phyloP scores from a whole-genome alignment of 2,888 invertebrate species.

The Saturnia japonica region DNA sequence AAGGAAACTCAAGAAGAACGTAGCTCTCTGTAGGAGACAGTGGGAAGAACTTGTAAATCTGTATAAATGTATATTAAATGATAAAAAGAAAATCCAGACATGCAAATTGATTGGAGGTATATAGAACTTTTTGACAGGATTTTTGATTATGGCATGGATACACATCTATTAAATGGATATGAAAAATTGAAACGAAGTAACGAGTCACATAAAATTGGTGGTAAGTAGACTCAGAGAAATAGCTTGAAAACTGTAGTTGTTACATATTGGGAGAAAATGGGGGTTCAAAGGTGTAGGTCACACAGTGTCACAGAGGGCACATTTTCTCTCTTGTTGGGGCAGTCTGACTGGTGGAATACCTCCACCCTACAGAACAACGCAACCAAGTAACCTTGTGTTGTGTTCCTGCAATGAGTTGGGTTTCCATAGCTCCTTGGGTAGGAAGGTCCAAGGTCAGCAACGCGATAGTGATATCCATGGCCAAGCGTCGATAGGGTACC shows the following conservation, averaged over 20 bases:
- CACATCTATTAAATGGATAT: conserved; percentile 55
- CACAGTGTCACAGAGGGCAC: no score
- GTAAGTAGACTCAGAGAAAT: conserved; percentile 40
- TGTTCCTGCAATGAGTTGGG: no score
- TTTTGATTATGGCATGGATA: conserved; percentile 74
- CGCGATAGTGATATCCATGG: no score
- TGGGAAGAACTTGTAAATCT: conserved; percentile 61
- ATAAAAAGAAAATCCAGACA: conserved; percentile 69
- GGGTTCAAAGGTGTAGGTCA: no score
- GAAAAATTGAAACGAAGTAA: conserved; percentile 38
- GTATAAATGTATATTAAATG: conserved; percentile 61
- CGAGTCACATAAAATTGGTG: conserved; percentile 46
- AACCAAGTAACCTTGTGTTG: no score
- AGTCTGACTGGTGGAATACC: no score
- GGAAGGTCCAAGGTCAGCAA: no score
- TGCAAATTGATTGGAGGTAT: conserved; percentile 73
- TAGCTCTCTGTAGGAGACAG: conserved; percentile 51
- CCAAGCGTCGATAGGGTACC: no score
- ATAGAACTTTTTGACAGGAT: conserved; percentile 73
- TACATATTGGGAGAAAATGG: no score
- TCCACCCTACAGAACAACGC: no score
- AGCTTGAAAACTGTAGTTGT: not conserved
- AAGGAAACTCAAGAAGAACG: conserved; percentile 45
- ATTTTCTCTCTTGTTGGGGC: no score
- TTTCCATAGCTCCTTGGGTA: no score